Evolutionary conservation across 2,888 invertebrate genomes (phyloP), one percentile per base, ranked within the genome.

Genomic region (Cephus nigrinus): DNA sequence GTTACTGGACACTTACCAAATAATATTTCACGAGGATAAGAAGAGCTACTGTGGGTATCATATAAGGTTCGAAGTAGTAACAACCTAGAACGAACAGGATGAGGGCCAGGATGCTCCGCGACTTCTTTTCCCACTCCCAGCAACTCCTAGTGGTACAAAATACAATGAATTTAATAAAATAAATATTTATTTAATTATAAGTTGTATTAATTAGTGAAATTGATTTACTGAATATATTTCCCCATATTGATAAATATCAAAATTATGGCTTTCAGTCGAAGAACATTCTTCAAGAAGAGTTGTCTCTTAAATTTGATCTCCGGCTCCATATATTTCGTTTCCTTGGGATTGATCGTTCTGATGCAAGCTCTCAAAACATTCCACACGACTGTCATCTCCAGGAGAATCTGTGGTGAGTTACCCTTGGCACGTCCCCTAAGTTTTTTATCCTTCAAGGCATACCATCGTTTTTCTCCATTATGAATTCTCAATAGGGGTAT

Each of bases 291-390:
- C 80, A 99, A 95, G 91, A 99, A 98, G 75, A 98, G 94, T 89
- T 98, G 97, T 83, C 98, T 94, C 92, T 99, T 99, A 92, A 99
- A 99, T 91, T 98, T 98, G 1, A 97, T 94, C 89, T 99, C 99
- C 83, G 96, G 96, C 87, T 97, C 96, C 95, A 99, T 97, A 88
- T 97, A 97, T 91, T 99, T 99, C 76, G 97, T 96, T 92, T 99
- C 99, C 86, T 95, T 96, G 0, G 99, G 99, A 92, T 98, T 98
- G 72, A 99, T 93, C 3, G 97, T 98, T 82, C 98, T 94, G 78
- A 98, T 94, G 75, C 97, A 97, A n/a, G 98, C 99, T 89, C 97
- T 95, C 88, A 98, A 94, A 82, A 97, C 96, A 92, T 98, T 99
- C 97, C 98, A 99, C 74, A 97, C 93, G 11, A 99, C 95, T 75